Evolutionary conservation across 2,888 invertebrate species (phyloP).

Genomic region (Sphecodes monilicornis): DNA sequence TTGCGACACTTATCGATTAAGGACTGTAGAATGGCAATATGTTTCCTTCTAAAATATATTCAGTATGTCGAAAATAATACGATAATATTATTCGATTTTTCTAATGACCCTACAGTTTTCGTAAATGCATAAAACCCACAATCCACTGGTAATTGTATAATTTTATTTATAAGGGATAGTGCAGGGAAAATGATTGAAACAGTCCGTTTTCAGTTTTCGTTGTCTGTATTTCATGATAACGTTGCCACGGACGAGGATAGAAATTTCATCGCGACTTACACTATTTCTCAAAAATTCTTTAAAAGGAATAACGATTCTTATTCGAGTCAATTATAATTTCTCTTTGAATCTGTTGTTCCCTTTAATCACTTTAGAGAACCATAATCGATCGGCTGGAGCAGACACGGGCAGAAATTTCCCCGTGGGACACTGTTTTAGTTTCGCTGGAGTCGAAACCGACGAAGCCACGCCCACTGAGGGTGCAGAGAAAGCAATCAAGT

Average conservation of each 20-base stretch:
- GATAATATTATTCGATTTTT: too few species aligned
- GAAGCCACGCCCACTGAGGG: not conserved
- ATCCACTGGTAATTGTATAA: too few species aligned
- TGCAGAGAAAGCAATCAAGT: not conserved
- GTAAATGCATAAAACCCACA: too few species aligned
- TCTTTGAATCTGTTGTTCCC: not conserved
- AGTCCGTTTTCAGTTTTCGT: not conserved
- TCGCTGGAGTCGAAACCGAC: not conserved
- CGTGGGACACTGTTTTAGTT: not conserved
- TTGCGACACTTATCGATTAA: too few species aligned
- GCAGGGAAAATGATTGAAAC: not conserved
- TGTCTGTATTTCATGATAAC: constrained; percentile 15
- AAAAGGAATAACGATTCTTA: constrained; percentile 1
- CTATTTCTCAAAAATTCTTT: constrained; percentile 4
- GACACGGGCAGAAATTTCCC: not conserved
- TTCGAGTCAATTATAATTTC: not conserved
- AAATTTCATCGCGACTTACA: constrained; percentile 4
- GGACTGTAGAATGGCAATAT: too few species aligned
- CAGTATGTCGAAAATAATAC: too few species aligned
- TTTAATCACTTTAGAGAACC: not conserved
- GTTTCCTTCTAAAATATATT: too few species aligned
- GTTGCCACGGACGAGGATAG: constrained; percentile 5
- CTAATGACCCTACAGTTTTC: too few species aligned
- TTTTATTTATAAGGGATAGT: too few species aligned
- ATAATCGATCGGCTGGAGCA: not conserved